Evolutionary conservation across 2,888 invertebrate genomes (phyloP), one percentile per base, ranked within the genome.

Genomic region (Diogma glabrata): DNA sequence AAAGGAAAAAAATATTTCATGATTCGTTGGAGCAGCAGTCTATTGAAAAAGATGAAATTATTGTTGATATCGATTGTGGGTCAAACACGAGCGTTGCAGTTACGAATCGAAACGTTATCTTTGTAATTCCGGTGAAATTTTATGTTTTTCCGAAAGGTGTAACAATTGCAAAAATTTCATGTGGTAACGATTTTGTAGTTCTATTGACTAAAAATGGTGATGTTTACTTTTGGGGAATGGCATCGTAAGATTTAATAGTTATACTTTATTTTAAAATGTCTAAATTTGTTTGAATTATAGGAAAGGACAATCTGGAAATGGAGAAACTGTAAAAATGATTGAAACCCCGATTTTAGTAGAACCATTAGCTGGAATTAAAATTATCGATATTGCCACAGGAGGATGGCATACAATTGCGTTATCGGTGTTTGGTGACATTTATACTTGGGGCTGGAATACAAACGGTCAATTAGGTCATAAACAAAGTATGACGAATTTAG

Each of bases 361-460:
- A 59, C 84, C 81, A 40, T 70, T 94, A 40, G 79, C 82, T 40
- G 92, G 91, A 12, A 72, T 93, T 17, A 77, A 76, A 69, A 78
- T 92, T 51, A 67, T 69, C 1, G 72, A 77, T 61, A 81, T 93
- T 50, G 75, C 82, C 46, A 82, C 87, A 33, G 89, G 88, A 7
- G 90, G 89, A 9, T 94, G 92, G 92, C 92, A 93, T 66, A 84
- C 82, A 50, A 76, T 83, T 49, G 89, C 84, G 9, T 65, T 91
- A 7, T 88, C 87, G 57, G 75, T 78, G 60, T 77, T 75, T 66
- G 91, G 90, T 12, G 92, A 92, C 65, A 62, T 92, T 0, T 94
- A 92, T 64, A 75, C 78, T 3, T 94, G 94, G 93, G 94, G 94
- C 7, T 91, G 87, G 84, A 94, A 94, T 69, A 81, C 84, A 55